Percentiles rank a stretch among this genome's conserved stretches.
phyloP scores from a whole-genome alignment of 2,888 invertebrate species.

The Cecidostiba fungosa region DNA sequence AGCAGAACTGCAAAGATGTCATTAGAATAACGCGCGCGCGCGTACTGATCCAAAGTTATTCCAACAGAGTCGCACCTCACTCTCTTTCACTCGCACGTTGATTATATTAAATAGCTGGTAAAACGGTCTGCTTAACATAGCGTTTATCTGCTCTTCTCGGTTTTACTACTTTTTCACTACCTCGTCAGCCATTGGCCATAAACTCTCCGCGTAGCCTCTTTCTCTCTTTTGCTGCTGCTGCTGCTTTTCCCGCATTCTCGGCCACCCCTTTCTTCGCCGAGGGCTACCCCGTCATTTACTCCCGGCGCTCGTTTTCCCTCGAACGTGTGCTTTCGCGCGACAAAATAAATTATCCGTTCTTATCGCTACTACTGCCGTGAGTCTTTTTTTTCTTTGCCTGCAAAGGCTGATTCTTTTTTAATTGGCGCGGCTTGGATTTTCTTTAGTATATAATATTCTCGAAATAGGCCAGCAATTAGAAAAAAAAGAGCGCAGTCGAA shows the following conservation, averaged over 20 bases:
- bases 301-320: slow-evolving; percentile 46
- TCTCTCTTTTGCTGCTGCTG: slow-evolving; percentile 18
- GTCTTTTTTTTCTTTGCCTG: not conserved
- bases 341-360: slow-evolving; percentile 57
- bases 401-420: not conserved
- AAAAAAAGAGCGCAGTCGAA: slow-evolving; percentile 2
- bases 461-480: not conserved
- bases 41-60: slow-evolving; percentile 67
- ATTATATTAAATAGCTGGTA: slow-evolving; percentile 80
- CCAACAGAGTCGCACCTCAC: slow-evolving; percentile 67
- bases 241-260: slow-evolving; percentile 9
- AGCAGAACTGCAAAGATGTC: not conserved
- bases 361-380: not conserved
- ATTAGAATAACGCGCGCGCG: slow-evolving; percentile 50
- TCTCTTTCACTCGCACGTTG: slow-evolving; percentile 66
- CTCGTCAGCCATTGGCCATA: slow-evolving; percentile 80
- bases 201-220: slow-evolving; percentile 70
- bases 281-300: slow-evolving; percentile 53
- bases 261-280: not conserved
- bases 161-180: slow-evolving; percentile 80
- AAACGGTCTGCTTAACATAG: slow-evolving; percentile 80
- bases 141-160: slow-evolving; percentile 78
- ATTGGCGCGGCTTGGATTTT: not conserved
- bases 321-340: slow-evolving; percentile 30
- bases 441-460: not conserved